Evolutionary conservation across 2,888 invertebrate genomes (phyloP).

Genomic region (Drosophila siamana): DNA sequence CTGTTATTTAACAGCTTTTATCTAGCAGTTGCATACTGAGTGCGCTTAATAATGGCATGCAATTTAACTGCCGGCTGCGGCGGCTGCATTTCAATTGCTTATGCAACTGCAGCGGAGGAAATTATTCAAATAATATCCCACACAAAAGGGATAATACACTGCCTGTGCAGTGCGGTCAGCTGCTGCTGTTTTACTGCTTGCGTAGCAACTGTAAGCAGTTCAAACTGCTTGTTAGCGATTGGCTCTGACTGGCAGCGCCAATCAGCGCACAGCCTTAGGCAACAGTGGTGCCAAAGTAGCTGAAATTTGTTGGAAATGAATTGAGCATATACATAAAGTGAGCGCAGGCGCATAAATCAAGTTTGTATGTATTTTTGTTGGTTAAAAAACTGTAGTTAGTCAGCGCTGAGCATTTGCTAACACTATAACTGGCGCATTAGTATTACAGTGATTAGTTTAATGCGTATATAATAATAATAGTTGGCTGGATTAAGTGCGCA

Average conservation of each 20-base stretch:
- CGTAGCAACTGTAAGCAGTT: conserved; percentile 36
- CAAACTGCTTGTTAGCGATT: conserved; percentile 23
- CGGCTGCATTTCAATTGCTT: no score
- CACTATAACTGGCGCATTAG: conserved; percentile 6
- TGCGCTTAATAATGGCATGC: not conserved
- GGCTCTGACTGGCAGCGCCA: conserved; percentile 27
- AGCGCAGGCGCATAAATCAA: conserved; percentile 41
- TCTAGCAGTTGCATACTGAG: no score
- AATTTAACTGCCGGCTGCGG: not conserved
- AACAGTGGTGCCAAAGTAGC: conserved; percentile 35
- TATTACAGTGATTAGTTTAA: not conserved
- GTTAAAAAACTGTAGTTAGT: conserved; percentile 21
- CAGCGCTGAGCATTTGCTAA: conserved; percentile 12
- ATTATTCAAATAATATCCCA: conserved; percentile 6
- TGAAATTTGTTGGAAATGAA: conserved; percentile 8
- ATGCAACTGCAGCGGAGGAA: not conserved
- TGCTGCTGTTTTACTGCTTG: conserved; percentile 28
- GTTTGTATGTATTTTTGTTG: not conserved
- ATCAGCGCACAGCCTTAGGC: conserved; percentile 6
- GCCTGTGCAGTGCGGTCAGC: conserved; percentile 16
- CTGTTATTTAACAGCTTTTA: not conserved
- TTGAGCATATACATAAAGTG: not conserved
- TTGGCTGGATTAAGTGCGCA: conserved; percentile 9
- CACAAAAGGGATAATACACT: conserved; percentile 8
- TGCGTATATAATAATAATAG: not conserved